phyloP scores from a whole-genome alignment of 2,888 invertebrate genomes.

The Drosophila differens region DNA sequence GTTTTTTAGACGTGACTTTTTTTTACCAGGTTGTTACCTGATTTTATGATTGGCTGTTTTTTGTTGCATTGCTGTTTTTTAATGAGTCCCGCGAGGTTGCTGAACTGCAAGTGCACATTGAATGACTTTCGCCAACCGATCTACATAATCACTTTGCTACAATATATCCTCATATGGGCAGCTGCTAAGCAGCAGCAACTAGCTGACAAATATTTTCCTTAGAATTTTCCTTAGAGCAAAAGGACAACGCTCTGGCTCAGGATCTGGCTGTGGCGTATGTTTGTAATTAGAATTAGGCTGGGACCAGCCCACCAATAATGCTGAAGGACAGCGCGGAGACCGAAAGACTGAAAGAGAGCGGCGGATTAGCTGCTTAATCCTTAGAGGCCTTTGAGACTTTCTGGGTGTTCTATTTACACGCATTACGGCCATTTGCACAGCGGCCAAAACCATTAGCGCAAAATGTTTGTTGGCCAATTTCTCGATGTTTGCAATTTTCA shows the following conservation, averaged over 20 bases:
- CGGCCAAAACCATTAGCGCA: conserved; percentile 53
- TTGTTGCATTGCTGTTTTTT: conserved; percentile 50
- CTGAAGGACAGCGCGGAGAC: conserved; percentile 11
- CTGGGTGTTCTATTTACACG: conserved; percentile 40
- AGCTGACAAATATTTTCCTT: conserved; percentile 16
- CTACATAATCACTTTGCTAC: conserved; percentile 3
- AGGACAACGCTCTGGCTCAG: neutral
- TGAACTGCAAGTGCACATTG: conserved; percentile 41
- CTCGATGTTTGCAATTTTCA: conserved; percentile 36
- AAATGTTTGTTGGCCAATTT: conserved; percentile 38
- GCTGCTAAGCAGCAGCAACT: conserved; percentile 22
- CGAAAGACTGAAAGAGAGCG: conserved; percentile 1
- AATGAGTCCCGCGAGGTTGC: conserved; percentile 41
- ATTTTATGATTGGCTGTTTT: conserved; percentile 50
- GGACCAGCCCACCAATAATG: conserved; percentile 66
- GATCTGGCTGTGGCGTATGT: conserved; percentile 41
- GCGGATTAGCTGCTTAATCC: conserved; percentile 71
- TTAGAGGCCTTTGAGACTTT: conserved; percentile 17
- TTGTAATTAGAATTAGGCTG: conserved; percentile 73
- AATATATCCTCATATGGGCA: conserved; percentile 4
- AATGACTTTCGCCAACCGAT: conserved; percentile 17
- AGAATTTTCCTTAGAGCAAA: conserved; percentile 34
- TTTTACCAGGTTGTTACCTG: conserved; percentile 31
- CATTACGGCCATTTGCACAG: conserved; percentile 32
- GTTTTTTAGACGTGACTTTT: conserved; percentile 58